phyloP scores from a whole-genome alignment of 1,140 invertebrate species.

The Drosophila sturtevanti region DNA sequence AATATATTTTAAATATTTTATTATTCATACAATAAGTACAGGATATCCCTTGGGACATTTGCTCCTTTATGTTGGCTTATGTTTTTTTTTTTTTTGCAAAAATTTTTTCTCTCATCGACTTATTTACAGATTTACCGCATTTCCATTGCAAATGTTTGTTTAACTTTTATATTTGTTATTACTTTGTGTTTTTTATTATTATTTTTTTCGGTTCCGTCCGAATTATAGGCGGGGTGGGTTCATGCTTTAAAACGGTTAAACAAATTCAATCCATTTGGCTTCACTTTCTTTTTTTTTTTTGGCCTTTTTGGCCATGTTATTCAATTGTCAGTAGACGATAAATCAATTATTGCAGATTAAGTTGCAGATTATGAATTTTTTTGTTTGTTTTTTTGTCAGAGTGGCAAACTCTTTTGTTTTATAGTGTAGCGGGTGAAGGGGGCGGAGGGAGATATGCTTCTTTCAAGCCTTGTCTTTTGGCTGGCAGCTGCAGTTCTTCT shows the following conservation, averaged over 20 bases:
- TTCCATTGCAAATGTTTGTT: constrained; percentile 53
- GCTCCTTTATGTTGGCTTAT: neutral
- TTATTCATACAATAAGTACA: too few relatives aligned
- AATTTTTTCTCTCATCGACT: constrained; percentile 9
- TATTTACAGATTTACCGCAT: constrained; percentile 51
- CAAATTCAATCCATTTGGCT: constrained; percentile 44
- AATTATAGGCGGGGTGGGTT: constrained; percentile 1
- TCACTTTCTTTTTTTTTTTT: constrained; percentile 21
- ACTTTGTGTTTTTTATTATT: constrained; percentile 18
- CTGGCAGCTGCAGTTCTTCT: constrained; percentile 35
- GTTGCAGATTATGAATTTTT: constrained; percentile 60
- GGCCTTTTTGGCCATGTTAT: constrained; percentile 35
- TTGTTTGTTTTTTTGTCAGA: neutral
- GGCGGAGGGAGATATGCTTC: neutral
- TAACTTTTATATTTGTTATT: constrained; percentile 40
- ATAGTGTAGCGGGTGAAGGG: neutral
- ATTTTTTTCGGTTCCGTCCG: neutral
- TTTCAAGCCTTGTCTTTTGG: constrained; percentile 17
- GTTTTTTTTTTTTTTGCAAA: too few relatives aligned
- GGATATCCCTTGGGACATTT: too few relatives aligned
- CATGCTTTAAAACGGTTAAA: constrained; percentile 48
- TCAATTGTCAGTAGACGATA: constrained; percentile 65
- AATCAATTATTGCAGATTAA: constrained; percentile 67
- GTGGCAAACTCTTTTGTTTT: neutral
- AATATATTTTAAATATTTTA: too few relatives aligned